Base-by-base conservation (phyloP, 2,888 invertebrate genomes). In the Drosophila paracracens region DNA sequence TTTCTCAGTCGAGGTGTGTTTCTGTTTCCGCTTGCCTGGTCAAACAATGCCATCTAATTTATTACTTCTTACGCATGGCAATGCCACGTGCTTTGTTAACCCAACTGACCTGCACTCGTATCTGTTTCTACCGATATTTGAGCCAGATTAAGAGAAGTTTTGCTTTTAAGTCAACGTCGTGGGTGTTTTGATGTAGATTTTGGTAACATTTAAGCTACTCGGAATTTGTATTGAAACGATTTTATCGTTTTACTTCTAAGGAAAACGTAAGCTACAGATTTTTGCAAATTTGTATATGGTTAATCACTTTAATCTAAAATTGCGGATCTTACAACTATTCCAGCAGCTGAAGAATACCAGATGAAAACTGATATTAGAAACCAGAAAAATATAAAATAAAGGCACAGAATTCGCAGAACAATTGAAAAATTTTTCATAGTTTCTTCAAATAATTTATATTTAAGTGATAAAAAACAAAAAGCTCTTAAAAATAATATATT, bases 51-150 rank as follows among this genome's bases (percentile, higher is more conserved):
- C 60, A 58, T 59, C 62, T 56, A 61, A 58, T 70, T 68, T 43
- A 62, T 68, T 52, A 61, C 52, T 64, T 78, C 71, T 65, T 62
- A 71, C 59, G 74, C 76, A 74, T 58, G 43, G 38, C 74, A 66
- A 68, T 83, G 77, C 68, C 83, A 84, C 83, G 87, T 84, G 83
- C 81, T 81, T 79, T 84, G 80, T 63, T 67, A 56, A 70, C 50
- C 56, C 57, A 59, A 67, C 69, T 85, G 83, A 83, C 81, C 83
- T 83, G 72, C 46, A 40, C 58, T 51, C 31, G 64, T 63, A 57
- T 18, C 48, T 51, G 50, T 70, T 59, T 56, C 71, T 59, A 13
- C 66, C 51, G 72, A 62, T 53, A 76, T 79, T 54, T 61, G 66
- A 80, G 70, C 51, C 70, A 40, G 65, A 61, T 65, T 53, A 52